phyloP scores from a whole-genome alignment of 2,797 vertebrate genomes.

The Phoeniculus purpureus region DNA sequence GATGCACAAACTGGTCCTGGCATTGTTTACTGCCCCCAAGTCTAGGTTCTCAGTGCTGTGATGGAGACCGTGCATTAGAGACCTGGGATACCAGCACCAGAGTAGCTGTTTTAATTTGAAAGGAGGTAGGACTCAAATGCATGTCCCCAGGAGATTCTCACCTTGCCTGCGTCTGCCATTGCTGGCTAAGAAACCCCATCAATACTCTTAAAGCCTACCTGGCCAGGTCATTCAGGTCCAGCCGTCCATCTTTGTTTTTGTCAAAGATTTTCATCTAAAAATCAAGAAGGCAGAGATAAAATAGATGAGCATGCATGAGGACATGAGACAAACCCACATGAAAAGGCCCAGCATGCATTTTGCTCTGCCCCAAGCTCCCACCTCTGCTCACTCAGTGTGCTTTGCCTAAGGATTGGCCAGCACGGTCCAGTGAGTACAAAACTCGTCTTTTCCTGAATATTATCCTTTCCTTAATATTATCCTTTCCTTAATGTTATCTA shows the following conservation, averaged over 20 bases:
- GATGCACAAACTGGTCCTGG: background rate
- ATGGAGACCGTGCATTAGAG: background rate
- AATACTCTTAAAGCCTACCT: conserved; percentile 77
- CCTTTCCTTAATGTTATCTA: too few relatives aligned
- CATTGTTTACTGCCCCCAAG: background rate
- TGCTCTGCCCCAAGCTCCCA: background rate
- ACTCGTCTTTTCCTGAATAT: background rate
- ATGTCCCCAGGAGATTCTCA: rapidly evolving
- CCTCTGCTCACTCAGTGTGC: background rate
- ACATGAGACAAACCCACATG: background rate
- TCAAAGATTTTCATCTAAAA: conserved; percentile 97
- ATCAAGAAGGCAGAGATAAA: background rate
- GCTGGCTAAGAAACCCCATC: background rate
- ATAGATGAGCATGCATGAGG: background rate
- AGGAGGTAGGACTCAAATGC: background rate
- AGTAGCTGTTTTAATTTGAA: background rate
- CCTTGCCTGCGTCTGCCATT: background rate
- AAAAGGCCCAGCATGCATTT: background rate
- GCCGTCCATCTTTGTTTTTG: conserved; percentile 93
- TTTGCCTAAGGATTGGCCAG: background rate
- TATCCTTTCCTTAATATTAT: background rate
- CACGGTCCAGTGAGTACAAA: background rate
- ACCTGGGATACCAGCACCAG: background rate
- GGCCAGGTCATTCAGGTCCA: conserved; percentile 95
- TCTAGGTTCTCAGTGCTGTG: background rate